These are phyloP conservation scores for Pammene aurita DNA, from an alignment of 2,888 invertebrate species.

Conservation along the genomic window DNA sequence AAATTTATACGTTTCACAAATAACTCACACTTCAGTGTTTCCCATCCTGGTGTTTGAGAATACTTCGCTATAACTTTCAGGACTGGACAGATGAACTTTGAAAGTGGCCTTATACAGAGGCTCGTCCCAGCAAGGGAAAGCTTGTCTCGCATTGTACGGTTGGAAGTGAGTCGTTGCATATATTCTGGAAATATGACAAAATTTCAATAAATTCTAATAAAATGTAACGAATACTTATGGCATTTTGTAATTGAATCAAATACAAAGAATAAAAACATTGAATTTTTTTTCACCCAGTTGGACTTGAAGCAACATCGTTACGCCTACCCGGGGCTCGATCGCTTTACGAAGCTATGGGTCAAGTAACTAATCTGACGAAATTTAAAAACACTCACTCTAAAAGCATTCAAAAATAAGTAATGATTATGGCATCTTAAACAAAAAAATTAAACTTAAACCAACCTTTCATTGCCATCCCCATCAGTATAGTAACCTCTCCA, in stretches of 20 bases:
- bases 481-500: conserved; percentile 76
- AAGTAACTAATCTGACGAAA: too few relatives aligned
- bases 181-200: conserved; percentile 56
- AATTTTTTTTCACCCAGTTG: too few relatives aligned
- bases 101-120: conserved; percentile 91
- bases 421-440: too few relatives aligned
- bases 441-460: conserved; percentile 28
- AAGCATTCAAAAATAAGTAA: too few relatives aligned
- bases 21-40: conserved; percentile 54
- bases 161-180: conserved; percentile 90
- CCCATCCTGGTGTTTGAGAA: conserved; percentile 85
- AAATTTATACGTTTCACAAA: background rate
- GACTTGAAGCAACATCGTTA: too few relatives aligned
- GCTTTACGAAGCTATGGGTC: too few relatives aligned
- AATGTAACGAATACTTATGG: too few relatives aligned
- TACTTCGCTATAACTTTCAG: conserved; percentile 70
- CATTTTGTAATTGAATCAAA: too few relatives aligned
- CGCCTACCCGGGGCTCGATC: too few relatives aligned
- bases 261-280: too few relatives aligned
- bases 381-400: too few relatives aligned
- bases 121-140: conserved; percentile 95
- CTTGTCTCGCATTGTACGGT: conserved; percentile 89
- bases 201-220: background rate
- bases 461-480: conserved; percentile 65
- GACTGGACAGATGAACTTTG: conserved; percentile 85